These are phyloP conservation scores for Quadriops clusia DNA, from an alignment of 2,888 invertebrate genomes.

Conservation along the genomic window DNA sequence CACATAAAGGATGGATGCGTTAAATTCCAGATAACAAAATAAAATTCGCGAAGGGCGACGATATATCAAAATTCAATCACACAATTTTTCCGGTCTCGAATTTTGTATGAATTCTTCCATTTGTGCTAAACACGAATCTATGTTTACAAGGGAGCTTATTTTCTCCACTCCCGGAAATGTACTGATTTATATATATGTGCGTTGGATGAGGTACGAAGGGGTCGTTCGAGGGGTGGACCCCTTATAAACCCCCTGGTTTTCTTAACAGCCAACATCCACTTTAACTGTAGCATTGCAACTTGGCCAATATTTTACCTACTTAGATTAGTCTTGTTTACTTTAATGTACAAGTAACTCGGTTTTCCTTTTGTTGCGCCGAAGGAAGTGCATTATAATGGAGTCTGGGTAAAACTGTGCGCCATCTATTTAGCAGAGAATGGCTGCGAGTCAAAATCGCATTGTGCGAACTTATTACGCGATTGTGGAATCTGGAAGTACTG, in stretches of 20 bases:
- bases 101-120: conserved; percentile 3
- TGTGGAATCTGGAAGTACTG: no score
- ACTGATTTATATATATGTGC: conserved; percentile 4
- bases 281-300: conserved; percentile 30
- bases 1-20: neutral
- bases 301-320: conserved; percentile 23
- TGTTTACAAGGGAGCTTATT: conserved; percentile 12
- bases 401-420: no score
- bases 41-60: neutral
- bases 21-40: neutral
- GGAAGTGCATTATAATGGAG: no score
- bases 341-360: no score
- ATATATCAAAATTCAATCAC: conserved; percentile 4
- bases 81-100: conserved; percentile 1
- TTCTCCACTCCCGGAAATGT: no score
- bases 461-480: no score
- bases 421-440: no score
- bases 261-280: no score
- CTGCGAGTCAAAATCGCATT: no score
- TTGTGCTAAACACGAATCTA: conserved; percentile 11
- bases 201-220: conserved; percentile 6
- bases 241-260: no score
- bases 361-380: no score
- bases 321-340: conserved; percentile 24
- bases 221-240: no score